Evolutionary conservation across 2,797 vertebrate species (phyloP), one percentile per base, ranked within the genome.

Genomic region (Atherinosoma microstoma): DNA sequence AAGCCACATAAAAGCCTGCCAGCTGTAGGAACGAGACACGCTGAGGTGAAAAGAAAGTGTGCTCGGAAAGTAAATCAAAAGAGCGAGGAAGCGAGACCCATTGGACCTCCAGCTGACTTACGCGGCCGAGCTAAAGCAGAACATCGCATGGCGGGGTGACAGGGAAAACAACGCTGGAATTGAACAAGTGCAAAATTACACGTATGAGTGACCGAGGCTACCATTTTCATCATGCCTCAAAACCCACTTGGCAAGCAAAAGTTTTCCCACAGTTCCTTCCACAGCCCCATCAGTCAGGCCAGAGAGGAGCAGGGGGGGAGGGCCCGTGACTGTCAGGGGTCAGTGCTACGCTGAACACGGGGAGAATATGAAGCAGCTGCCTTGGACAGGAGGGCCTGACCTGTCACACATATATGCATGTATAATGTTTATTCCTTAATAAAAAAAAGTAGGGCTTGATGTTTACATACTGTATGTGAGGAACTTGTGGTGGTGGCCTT

Each of bases 301-400:
- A 51, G 73, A 75, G 81, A 80, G 79, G 80, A 85, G 79, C 36
- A 70, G 75, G 83, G 80, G 75, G 84, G 82, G 32, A 63, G 79
- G 84, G 84, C 77, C 74, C 58, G 2, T 56, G 83, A 81, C 76
- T 74, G 78, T 86, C 84, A 88, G 80, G 90, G 90, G 90, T 91
- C 91, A 91, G 75, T 0, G 80, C 83, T 67, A 72, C 76, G 51
- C 70, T 22, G 75, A 85, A 77, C 89, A 91, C 22, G 79, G 67
- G 45, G 76, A 78, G 86, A 93, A 93, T 87, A 86, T 70, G 84
- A 91, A 91, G 91, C 91, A 93, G 92, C 88, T 90, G 89, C 80
- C 75, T 42, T 68, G 78, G 80, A 85, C 73, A 59, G 63, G 51
- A 75, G 64, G 70, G 82, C 64, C 81, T 70, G 57, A 77, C 49